Percentiles rank a stretch among this genome's conserved stretches.
Conservation (phyloP, 2,888 invertebrate species). For the Phaedon cochleariae region DNA sequence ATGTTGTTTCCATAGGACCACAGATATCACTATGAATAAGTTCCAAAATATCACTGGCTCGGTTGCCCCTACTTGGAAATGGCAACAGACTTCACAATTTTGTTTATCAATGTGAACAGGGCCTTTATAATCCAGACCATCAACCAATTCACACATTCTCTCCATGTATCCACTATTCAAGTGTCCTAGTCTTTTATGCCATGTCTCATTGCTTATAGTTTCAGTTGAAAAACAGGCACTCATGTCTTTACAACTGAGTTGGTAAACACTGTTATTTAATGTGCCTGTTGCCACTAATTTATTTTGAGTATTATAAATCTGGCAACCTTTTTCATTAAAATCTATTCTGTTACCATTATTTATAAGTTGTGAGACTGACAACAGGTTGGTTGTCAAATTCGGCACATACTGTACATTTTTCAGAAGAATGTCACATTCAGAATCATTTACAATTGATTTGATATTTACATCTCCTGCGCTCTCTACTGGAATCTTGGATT, state of each 20-base stretch:
- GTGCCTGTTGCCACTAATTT: slow-evolving; percentile 34
- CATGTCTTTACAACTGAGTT: slow-evolving; percentile 25
- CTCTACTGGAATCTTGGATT: slow-evolving; percentile 24
- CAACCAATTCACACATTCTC: slow-evolving; percentile 29
- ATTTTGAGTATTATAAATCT: slow-evolving; percentile 29
- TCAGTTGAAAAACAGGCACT: slow-evolving; percentile 6
- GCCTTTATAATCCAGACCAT: slow-evolving; percentile 30
- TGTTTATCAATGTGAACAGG: slow-evolving; percentile 13
- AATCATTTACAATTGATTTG: slow-evolving; percentile 14
- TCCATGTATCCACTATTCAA: slow-evolving; percentile 27
- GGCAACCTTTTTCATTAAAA: slow-evolving; percentile 24
- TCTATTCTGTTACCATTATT: slow-evolving; percentile 18
- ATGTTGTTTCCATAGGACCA: slow-evolving; percentile 38
- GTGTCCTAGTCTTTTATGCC: slow-evolving; percentile 38
- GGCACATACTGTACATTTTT: slow-evolving; percentile 26
- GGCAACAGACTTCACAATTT: slow-evolving; percentile 39
- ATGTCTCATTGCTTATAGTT: slow-evolving; percentile 9
- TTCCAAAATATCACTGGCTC: slow-evolving; percentile 23
- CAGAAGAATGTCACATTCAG: slow-evolving; percentile 24
- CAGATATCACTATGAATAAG: slow-evolving; percentile 30
- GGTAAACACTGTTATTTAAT: slow-evolving; percentile 38
- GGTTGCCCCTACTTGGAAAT: slow-evolving; percentile 36
- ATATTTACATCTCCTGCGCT: slow-evolving; percentile 22
- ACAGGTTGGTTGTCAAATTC: slow-evolving; percentile 27
- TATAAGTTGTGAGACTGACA: slow-evolving; percentile 26